Evolutionary conservation across 2,797 vertebrate genomes (phyloP).

Genomic region (Pipistrellus pygmaeus): DNA sequence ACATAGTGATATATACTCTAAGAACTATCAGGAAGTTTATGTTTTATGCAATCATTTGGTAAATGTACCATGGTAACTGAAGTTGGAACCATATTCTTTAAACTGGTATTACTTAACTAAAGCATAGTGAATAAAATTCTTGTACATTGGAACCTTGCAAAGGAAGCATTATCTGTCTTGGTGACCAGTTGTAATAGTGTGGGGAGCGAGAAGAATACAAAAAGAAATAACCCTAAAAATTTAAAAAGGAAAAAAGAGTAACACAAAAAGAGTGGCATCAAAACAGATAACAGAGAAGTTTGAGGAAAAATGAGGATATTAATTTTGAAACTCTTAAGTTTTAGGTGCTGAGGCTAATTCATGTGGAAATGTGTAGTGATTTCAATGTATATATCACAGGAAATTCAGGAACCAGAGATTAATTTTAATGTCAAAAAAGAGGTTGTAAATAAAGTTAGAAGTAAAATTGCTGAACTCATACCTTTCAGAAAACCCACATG

Average conservation of each 20-base stretch:
- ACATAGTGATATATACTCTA: neutral
- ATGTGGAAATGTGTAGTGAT: neutral
- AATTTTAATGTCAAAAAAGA: neutral
- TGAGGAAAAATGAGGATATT: neutral
- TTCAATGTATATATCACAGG: neutral
- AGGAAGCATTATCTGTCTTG: neutral
- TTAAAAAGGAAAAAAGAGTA: neutral
- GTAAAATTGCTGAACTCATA: neutral
- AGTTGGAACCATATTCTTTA: slow-evolving; percentile 1
- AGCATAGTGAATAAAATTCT: neutral
- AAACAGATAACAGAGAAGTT: neutral
- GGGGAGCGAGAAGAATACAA: neutral
- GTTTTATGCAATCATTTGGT: neutral
- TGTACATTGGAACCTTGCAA: neutral
- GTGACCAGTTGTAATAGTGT: neutral
- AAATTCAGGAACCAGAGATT: neutral
- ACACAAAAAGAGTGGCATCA: neutral
- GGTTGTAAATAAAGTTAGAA: neutral
- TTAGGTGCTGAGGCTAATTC: slow-evolving; percentile 7
- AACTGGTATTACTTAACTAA: slow-evolving; percentile 9
- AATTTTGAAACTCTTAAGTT: neutral
- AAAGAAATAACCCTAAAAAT: neutral
- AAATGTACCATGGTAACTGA: neutral
- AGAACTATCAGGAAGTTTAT: neutral
- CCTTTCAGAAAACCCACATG: neutral